phyloP scores from a whole-genome alignment of 2,797 vertebrate genomes.

The Sebastes oblongus region DNA sequence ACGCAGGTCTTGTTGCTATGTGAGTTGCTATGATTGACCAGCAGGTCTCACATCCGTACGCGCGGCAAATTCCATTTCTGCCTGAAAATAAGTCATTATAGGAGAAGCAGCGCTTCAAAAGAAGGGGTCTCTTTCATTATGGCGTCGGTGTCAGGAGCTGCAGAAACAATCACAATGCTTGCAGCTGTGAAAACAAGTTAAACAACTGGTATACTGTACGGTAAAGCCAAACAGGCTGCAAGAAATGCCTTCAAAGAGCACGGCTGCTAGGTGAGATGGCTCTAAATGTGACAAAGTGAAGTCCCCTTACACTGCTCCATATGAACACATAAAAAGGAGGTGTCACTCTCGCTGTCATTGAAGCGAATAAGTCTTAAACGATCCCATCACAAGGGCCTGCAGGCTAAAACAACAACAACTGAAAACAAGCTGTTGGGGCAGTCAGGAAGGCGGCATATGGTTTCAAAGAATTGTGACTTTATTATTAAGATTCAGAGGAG shows the following conservation, averaged over 20 bases:
- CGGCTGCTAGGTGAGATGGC: constrained; percentile 27
- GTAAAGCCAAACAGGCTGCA: constrained; percentile 28
- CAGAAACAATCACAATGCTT: constrained; percentile 44
- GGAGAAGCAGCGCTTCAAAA: constrained; percentile 19
- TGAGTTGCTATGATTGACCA: constrained; percentile 72
- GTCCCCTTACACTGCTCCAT: constrained; percentile 24
- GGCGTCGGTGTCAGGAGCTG: constrained; percentile 21
- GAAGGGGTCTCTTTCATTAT: constrained; percentile 16
- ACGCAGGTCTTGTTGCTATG: constrained; percentile 73
- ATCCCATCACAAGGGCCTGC: constrained; percentile 43
- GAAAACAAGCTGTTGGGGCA: constrained; percentile 23
- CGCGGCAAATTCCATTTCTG: constrained; percentile 32
- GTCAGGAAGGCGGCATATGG: constrained; percentile 23
- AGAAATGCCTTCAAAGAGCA: constrained; percentile 38
- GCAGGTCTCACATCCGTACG: constrained; percentile 34
- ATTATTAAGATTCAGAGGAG: constrained; percentile 28
- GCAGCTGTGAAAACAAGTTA: constrained; percentile 42
- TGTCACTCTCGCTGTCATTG: constrained; percentile 47
- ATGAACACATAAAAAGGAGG: constrained; percentile 40
- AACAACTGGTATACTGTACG: constrained; percentile 15
- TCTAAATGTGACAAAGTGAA: constrained; percentile 52
- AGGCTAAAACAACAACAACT: constrained; percentile 40
- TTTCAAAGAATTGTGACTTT: constrained; percentile 4
- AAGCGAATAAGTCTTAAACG: constrained; percentile 49
- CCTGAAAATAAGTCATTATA: constrained; percentile 42